These are phyloP conservation scores for Pseudomyrmex cubaensis DNA, from an alignment of 1,140 invertebrate species.

Conservation along the genomic window DNA sequence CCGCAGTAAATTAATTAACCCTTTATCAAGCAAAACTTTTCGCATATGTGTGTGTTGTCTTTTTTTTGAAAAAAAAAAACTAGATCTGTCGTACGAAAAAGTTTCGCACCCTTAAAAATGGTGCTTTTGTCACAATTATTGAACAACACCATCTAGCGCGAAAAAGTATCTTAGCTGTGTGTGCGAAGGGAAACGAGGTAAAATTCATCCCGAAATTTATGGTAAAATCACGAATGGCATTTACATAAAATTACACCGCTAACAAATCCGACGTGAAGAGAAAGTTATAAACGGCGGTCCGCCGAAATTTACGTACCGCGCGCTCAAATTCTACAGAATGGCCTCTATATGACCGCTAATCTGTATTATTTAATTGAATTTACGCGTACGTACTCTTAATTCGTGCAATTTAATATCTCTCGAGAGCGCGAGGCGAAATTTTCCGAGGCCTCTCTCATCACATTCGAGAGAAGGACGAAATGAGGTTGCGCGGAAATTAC, in stretches of 20 bases:
- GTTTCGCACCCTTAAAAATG: background rate
- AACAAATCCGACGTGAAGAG: background rate
- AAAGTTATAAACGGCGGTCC: background rate
- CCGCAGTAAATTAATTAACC: background rate
- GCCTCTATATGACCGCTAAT: background rate
- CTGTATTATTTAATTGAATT: constrained; percentile 7
- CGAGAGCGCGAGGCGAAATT: background rate
- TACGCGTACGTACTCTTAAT: background rate
- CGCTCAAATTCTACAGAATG: background rate
- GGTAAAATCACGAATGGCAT: background rate
- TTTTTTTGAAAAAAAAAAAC: background rate
- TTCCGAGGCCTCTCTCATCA: background rate
- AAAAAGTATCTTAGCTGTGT: background rate
- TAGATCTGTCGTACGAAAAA: background rate
- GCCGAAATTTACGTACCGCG: background rate
- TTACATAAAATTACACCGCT: background rate
- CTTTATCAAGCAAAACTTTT: no score
- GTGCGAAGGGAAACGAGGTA: background rate
- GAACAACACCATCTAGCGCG: background rate
- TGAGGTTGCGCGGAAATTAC: background rate
- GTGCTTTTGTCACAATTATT: background rate
- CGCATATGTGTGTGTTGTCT: no score
- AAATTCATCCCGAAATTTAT: background rate
- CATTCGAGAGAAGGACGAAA: background rate
- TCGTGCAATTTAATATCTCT: background rate